Evolutionary conservation across 1,140 invertebrate genomes (phyloP), one percentile per base, ranked within the genome.

Genomic region (Leptoteleia sp.): DNA sequence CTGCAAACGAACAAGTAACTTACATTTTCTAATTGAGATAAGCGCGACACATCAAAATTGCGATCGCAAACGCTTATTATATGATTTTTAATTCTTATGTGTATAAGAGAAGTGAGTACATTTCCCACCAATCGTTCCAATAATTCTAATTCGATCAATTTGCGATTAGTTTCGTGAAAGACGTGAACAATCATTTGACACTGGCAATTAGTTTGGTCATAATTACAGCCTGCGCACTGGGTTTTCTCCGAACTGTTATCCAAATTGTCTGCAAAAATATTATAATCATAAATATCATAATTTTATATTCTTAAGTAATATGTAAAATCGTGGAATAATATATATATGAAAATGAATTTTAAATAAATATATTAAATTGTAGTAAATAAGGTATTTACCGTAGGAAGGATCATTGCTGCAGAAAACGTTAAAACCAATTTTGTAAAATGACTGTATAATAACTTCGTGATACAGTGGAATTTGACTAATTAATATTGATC

Each of bases 1-100:
- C n/a, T n/a, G n/a, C n/a, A 35, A 27, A 25, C 9, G 9, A 15
- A 1, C 13, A 29, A 29, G n/a, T 40, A 50, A 83, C 85, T 88
- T 89, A 93, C 94, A 77, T 92, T 92, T 90, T 96, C 93, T 3
- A 97, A 87, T 40, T 91, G 90, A 3, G 87, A 84, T 19, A 97
- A 90, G 79, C 95, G 94, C 0, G 94, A 95, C 8, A 92, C 92
- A 89, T 97, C 94, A 89, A 96, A 97, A 70, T 93, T 95, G 47
- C 94, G 94, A 82, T 94, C 93, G 82, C 96, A 97, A 0, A 93
- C 92, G 75, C 93, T 93, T 81, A 93, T 92, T 5, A 97, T 94
- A 81, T 97, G 94, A 79, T 91, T 91, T 85, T 95, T 92, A 47
- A 97, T 97, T 79, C 94, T 92, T 70, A 93, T 87, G 82, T 96